phyloP scores from a whole-genome alignment of 2,888 invertebrate species.

The Calameuta filiformis region DNA sequence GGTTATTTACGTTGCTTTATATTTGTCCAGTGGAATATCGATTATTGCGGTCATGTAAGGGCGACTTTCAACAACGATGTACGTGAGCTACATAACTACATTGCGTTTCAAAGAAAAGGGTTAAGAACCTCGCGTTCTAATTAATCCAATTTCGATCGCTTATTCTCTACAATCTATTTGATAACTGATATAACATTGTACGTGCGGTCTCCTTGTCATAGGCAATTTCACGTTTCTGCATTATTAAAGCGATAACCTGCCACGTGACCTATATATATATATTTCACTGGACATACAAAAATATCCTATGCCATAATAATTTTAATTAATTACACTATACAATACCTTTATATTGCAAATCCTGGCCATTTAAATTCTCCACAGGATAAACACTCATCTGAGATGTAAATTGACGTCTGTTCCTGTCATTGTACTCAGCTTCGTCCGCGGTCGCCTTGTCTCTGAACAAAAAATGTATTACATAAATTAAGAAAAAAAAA shows the following conservation, averaged over 20 bases:
- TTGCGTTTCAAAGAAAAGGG: constrained; percentile 33
- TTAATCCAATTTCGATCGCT: constrained; percentile 46
- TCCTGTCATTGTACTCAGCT: constrained; percentile 43
- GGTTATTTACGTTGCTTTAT: constrained; percentile 16
- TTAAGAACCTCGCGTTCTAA: constrained; percentile 61
- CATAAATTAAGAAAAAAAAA: not conserved
- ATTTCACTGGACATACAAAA: not conserved
- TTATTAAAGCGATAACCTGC: not conserved
- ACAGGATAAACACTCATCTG: constrained; percentile 35
- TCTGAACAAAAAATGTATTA: constrained; percentile 36
- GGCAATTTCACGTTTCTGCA: constrained; percentile 4
- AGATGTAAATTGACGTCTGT: constrained; percentile 39
- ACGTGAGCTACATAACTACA: not conserved
- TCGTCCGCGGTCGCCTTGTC: constrained; percentile 48
- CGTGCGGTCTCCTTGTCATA: constrained; percentile 1
- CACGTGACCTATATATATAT: not conserved
- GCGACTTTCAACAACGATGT: constrained; percentile 8
- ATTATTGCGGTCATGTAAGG: constrained; percentile 44
- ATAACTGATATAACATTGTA: not conserved
- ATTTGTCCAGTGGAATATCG: constrained; percentile 50
- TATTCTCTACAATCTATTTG: not conserved
- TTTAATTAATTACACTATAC: not conserved
- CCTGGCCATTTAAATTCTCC: constrained; percentile 35
- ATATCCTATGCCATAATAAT: too few species aligned
- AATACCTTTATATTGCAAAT: constrained; percentile 40